Evolutionary conservation across 2,113 vertebrate species (phyloP).

Genomic region (Seriola quinqueradiata): DNA sequence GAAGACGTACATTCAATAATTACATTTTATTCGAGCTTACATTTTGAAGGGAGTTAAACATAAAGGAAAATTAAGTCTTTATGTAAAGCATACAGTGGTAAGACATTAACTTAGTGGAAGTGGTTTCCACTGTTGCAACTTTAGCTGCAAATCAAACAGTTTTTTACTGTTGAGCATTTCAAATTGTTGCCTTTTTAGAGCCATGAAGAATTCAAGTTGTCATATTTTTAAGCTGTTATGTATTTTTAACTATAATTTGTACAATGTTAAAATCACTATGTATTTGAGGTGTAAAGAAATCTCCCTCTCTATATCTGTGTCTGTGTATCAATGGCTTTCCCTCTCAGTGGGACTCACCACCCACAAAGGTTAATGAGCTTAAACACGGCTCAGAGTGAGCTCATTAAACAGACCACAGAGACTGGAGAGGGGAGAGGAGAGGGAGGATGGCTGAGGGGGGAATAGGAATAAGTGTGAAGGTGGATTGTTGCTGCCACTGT

Average conservation of each 20-base stretch:
- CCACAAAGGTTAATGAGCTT: slow-evolving; percentile 92
- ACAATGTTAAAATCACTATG: slow-evolving; percentile 33
- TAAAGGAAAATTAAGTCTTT: neutral
- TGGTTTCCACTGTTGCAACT: neutral
- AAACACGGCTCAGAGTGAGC: slow-evolving; percentile 91
- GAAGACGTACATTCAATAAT: neutral
- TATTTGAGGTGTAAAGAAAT: slow-evolving; percentile 51
- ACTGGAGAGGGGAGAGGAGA: slow-evolving; percentile 51
- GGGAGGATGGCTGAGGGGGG: slow-evolving; percentile 32
- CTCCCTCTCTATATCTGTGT: slow-evolving; percentile 54
- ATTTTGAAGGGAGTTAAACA: neutral
- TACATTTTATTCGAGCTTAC: neutral
- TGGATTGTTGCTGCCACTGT: slow-evolving; percentile 40
- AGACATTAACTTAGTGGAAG: neutral
- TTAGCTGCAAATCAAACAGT: neutral
- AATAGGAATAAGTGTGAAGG: slow-evolving; percentile 32
- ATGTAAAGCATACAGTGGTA: neutral
- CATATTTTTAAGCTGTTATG: slow-evolving; percentile 9
- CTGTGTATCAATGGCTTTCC: slow-evolving; percentile 70
- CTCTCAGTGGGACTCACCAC: slow-evolving; percentile 80
- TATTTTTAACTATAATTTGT: slow-evolving; percentile 24
- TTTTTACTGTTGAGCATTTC: neutral
- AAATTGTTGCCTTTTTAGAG: neutral
- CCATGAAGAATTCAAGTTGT: neutral
- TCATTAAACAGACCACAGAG: slow-evolving; percentile 87